phyloP scores from a whole-genome alignment of 1,140 invertebrate species.

The Agrilus planipennis region DNA sequence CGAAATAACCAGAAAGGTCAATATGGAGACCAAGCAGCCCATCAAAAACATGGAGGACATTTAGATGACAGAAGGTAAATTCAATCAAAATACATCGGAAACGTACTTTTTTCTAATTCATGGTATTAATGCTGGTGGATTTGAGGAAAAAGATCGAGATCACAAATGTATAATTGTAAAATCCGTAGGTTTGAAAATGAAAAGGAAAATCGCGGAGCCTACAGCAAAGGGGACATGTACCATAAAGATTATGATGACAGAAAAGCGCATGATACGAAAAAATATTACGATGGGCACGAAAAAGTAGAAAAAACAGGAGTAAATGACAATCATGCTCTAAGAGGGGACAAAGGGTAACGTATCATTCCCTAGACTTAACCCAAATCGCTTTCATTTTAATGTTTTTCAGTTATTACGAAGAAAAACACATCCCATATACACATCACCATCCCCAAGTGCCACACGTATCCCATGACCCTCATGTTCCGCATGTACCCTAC shows the following conservation, averaged over 20 bases:
- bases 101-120: no score
- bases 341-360: background rate
- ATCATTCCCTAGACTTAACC: background rate
- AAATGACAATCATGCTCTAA: constrained; percentile 35
- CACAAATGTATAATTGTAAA: no score
- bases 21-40: constrained; percentile 31
- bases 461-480: background rate
- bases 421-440: constrained; percentile 2
- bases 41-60: constrained; percentile 35
- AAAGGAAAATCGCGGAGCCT: constrained; percentile 35
- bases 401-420: background rate
- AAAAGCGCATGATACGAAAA: constrained; percentile 39
- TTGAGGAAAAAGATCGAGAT: no score
- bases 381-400: background rate
- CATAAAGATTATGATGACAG: constrained; percentile 34
- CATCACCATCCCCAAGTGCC: background rate
- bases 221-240: constrained; percentile 38
- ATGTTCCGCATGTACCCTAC: constrained; percentile 10
- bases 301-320: constrained; percentile 34
- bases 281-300: constrained; percentile 39
- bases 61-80: constrained; percentile 22
- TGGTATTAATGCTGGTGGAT: no score
- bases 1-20: constrained; percentile 38
- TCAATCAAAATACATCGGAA: no score
- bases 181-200: constrained; percentile 17